These are phyloP conservation scores for Aythya baeri DNA, from an alignment of 2,113 vertebrate genomes.

Conservation along the genomic window DNA sequence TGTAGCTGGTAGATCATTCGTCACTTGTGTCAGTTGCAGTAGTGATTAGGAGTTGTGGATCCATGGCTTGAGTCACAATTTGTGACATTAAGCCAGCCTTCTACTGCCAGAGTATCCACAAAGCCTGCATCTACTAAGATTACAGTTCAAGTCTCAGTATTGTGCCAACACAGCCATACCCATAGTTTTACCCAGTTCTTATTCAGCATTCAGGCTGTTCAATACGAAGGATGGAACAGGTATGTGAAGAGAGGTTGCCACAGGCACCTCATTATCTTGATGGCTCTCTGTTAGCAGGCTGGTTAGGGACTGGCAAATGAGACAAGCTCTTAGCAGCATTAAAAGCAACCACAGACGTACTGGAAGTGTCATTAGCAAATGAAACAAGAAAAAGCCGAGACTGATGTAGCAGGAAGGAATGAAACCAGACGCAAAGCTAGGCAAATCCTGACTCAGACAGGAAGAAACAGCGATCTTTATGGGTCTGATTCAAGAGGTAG, in stretches of 20 bases:
- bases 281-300: background rate
- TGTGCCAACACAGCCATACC: background rate
- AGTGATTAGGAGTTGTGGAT: background rate
- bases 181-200: background rate
- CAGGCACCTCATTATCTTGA: background rate
- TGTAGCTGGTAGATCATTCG: background rate
- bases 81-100: background rate
- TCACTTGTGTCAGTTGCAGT: background rate
- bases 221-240: background rate
- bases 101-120: background rate
- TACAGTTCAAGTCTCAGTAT: background rate
- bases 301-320: background rate
- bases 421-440: background rate
- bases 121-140: background rate
- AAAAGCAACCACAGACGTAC: constrained; percentile 29
- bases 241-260: background rate
- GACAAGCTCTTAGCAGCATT: constrained; percentile 9
- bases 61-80: background rate
- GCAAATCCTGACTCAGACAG: background rate
- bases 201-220: background rate
- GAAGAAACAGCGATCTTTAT: background rate
- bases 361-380: background rate
- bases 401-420: background rate
- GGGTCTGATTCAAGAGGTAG: background rate
- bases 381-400: background rate